A percentile compares a stretch with the other conserved stretches of the same genome.
These are phyloP conservation scores for Hirtodrosophila histrioides DNA, from an alignment of 2,888 invertebrate genomes.

Conservation along the genomic window DNA sequence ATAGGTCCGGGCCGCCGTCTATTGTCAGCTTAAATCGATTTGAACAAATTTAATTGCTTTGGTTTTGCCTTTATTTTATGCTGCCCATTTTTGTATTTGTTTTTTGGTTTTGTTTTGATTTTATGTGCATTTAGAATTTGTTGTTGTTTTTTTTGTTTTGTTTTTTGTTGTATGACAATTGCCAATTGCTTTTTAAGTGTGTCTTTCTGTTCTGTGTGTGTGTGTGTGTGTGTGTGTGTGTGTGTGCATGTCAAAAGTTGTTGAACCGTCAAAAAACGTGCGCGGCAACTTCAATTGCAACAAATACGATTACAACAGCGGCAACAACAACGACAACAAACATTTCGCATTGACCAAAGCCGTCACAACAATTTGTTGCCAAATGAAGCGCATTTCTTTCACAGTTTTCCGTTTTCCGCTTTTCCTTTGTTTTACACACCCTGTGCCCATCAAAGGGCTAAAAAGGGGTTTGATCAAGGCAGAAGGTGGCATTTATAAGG, in stretches of 20 bases:
- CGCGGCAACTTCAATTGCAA: slow-evolving; percentile 18
- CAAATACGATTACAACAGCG: slow-evolving; percentile 28
- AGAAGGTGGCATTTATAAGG: too few species aligned
- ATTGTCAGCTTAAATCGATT: slow-evolving; percentile 77
- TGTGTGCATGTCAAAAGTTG: slow-evolving; percentile 65
- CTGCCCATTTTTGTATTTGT: slow-evolving; percentile 28
- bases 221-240: slow-evolving; percentile 3
- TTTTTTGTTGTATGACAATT: slow-evolving; percentile 56
- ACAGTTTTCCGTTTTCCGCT: slow-evolving; percentile 17
- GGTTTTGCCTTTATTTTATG: slow-evolving; percentile 46
- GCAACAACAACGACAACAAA: slow-evolving; percentile 25
- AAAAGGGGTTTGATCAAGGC: too few species aligned
- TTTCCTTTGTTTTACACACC: background rate
- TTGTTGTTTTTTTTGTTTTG: slow-evolving; percentile 9
- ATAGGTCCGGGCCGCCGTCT: slow-evolving; percentile 41
- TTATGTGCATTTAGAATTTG: slow-evolving; percentile 23
- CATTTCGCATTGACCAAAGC: slow-evolving; percentile 50
- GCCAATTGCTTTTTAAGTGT: slow-evolving; percentile 76
- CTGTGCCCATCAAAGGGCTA: too few species aligned
- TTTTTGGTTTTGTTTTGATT: background rate
- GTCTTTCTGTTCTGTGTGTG: slow-evolving; percentile 10
- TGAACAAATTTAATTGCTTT: slow-evolving; percentile 78
- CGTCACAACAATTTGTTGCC: slow-evolving; percentile 76
- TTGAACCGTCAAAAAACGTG: slow-evolving; percentile 65
- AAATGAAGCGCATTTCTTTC: slow-evolving; percentile 71